Percentiles rank a stretch among this genome's conserved stretches.
Conservation (phyloP, 2,797 vertebrate species). For the Rhinichthys osculus region DNA sequence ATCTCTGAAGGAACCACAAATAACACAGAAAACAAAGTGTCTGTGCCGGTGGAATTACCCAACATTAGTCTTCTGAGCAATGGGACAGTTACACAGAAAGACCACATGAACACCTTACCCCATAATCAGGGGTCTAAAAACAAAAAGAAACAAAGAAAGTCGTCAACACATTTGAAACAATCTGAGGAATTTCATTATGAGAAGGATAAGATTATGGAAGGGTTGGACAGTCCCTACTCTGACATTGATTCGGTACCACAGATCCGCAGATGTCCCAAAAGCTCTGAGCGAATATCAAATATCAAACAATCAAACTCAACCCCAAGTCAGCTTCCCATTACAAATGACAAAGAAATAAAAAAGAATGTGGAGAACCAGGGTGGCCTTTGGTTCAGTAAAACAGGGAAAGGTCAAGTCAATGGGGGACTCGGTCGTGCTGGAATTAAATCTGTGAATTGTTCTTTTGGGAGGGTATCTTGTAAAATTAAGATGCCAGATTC, state of each 20-base stretch:
- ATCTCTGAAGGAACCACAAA: constrained; percentile 65
- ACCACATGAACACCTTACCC: constrained; percentile 68
- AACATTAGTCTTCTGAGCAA: constrained; percentile 66
- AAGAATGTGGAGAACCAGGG: constrained; percentile 75
- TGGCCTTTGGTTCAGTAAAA: constrained; percentile 82
- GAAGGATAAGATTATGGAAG: constrained; percentile 54
- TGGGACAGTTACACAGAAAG: constrained; percentile 66
- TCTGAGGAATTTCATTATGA: constrained; percentile 56
- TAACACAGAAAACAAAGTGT: constrained; percentile 64
- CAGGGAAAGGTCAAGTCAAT: constrained; percentile 75
- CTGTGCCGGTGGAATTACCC: constrained; percentile 51
- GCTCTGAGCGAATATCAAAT: constrained; percentile 71
- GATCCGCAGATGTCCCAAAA: constrained; percentile 80
- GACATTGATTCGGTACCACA: constrained; percentile 83
- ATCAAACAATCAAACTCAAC: constrained; percentile 54
- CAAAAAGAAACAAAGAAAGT: constrained; percentile 73
- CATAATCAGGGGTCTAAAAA: constrained; percentile 61
- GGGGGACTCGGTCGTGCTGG: constrained; percentile 55
- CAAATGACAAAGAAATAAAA: constrained; percentile 71
- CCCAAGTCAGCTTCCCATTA: constrained; percentile 39
- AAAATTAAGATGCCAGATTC: constrained; percentile 74
- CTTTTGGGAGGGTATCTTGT: constrained; percentile 72
- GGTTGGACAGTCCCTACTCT: constrained; percentile 72
- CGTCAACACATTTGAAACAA: constrained; percentile 61
- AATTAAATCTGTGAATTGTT: constrained; percentile 74